These are phyloP conservation scores for Limonius californicus DNA, from an alignment of 1,140 invertebrate species.

Conservation along the genomic window DNA sequence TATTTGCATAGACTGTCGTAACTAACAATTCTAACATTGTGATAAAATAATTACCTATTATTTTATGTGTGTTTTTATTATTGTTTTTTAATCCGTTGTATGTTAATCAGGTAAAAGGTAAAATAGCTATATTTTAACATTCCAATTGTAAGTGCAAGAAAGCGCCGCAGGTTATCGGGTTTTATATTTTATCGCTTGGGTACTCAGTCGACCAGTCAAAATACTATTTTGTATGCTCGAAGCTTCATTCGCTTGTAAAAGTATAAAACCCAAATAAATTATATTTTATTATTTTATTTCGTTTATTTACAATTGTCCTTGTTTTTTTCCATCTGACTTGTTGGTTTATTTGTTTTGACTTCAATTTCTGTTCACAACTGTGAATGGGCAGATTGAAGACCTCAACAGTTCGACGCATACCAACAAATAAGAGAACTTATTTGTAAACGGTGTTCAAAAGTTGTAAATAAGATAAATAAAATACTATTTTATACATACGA, in stretches of 20 bases:
- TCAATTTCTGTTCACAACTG: neutral
- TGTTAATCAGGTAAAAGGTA: constrained; percentile 18
- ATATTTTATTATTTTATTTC: constrained; percentile 31
- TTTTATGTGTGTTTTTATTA: constrained; percentile 2
- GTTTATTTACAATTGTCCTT: constrained; percentile 20
- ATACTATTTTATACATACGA: constrained; percentile 14
- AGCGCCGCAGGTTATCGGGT: constrained; percentile 27
- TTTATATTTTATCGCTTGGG: constrained; percentile 29
- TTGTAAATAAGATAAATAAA: constrained; percentile 8
- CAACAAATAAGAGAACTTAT: constrained; percentile 5
- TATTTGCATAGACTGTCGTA: neutral
- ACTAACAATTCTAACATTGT: constrained; percentile 37
- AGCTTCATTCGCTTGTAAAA: constrained; percentile 25
- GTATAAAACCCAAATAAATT: constrained; percentile 29
- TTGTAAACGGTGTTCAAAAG: neutral
- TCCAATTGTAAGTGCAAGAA: neutral
- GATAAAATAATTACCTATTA: constrained; percentile 26
- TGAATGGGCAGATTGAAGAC: neutral
- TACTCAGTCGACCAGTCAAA: no score
- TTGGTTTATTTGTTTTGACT: neutral
- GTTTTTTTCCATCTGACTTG: neutral
- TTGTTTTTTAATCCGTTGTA: constrained; percentile 27
- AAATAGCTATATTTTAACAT: no score
- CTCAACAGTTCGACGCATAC: neutral
- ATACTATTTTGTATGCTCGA: constrained; percentile 22